Base-by-base conservation (phyloP, 2,113 vertebrate species). In the Felis catus region DNA sequence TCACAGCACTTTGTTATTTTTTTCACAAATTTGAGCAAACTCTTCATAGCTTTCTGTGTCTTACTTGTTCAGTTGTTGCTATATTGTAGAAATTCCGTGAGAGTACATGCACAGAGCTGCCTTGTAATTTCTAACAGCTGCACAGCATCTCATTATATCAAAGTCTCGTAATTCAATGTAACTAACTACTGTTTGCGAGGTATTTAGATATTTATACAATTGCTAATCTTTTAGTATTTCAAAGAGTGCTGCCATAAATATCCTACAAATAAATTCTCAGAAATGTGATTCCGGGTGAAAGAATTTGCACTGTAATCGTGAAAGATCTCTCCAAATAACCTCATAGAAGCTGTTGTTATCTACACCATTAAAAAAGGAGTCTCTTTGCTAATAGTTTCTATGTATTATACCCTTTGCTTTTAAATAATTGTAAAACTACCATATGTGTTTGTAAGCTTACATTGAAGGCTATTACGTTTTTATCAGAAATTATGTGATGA, bases 271-370 rank as follows among this genome's bases (percentile, higher is more conserved):
- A 84, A 48, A 36, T 51, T 45, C 31, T 76, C 68, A 41, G 21
- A 23, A 61, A 93, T 23, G 31, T 9, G 29, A 91, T 36, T 71
- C 21, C 7, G 11, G 1, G 19, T 55, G 61, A 48, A 92, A 74
- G 12, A 36, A 55, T 68, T 91, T 71, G 15, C 21, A 39, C 65
- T 58, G 68, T 74, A 12, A 55, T 51, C 65, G 15, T 11, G 27
- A 7, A 7, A 27, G 21, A 6, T 27, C 3, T 74, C 29, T 39
- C 90, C 55, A 76, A 61, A 78, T 76, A 70, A 33, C 70, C 58
- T 33, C 25, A 23, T 1, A 18, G 55, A 45, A 74, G 9, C 0
- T 4, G 0, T 4, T 9, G 23, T 14, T 31, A 16, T 3, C 33
- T 7, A 41, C 66, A 58, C 29, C 19, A 68, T 19, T 76, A 45